Base-by-base conservation (phyloP, 2,797 vertebrate genomes). In the Sebastes wilsoni region DNA sequence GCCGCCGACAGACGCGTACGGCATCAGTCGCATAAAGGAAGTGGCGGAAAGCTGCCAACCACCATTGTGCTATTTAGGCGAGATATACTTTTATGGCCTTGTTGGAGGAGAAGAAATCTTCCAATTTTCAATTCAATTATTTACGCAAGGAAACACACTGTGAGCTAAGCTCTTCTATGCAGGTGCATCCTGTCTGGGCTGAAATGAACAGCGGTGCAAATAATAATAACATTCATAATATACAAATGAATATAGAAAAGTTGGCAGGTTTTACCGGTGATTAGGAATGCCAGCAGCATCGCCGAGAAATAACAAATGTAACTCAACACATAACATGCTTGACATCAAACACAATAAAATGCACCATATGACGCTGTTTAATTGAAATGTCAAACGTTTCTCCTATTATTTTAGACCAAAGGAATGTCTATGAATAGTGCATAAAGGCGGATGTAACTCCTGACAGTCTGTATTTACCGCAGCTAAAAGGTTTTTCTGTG, bases 91-190 rank as follows among this genome's bases (percentile, higher is more conserved):
- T 55, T 59, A 84, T 87, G 69, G 49, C 59, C 71, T 79, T 64
- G 56, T 68, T 52, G 75, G 71, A 80, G 78, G 82, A 59, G 56
- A 81, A 79, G 77, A 66, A 52, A 80, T 83, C 75, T 84, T 67
- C 46, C 75, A 60, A 82, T 91, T 88, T 91, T 69, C 77, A 75
- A 55, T 89, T 90, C 38, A 86, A 86, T 91, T 84, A 91, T 88
- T 84, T 75, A 87, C 27, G 22, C 66, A 67, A 79, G 23, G 32
- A 82, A 77, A 71, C 62, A 55, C 28, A 49, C 46, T 16, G 49
- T 69, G 75, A 81, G 66, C 58, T 78, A 13, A 76, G 66, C 58
- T 58, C 61, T 67, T 68, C 25, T 46, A 3, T 61, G 77, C 83
- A 87, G 77, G 74, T 87, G 75, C 77, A 28, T 69, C 55, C 23